phyloP scores from a whole-genome alignment of 2,888 invertebrate genomes.

The Leucoptera coffeella region DNA sequence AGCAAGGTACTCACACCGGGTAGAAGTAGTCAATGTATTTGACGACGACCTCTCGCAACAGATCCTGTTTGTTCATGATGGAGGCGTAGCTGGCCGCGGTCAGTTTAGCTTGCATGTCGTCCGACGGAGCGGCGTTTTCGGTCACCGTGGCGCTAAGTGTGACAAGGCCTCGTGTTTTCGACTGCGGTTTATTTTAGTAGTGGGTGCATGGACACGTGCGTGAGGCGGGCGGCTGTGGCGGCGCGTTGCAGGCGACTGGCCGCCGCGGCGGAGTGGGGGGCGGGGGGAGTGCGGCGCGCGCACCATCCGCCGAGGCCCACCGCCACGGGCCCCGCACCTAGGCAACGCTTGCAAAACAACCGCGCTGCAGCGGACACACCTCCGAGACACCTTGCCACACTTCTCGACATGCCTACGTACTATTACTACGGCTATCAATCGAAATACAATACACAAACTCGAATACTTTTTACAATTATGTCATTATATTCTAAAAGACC shows the following conservation, averaged over 20 bases:
- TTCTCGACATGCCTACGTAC: no score
- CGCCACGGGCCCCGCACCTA: conserved; percentile 21
- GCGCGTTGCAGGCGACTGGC: conserved; percentile 50
- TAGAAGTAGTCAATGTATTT: conserved; percentile 68
- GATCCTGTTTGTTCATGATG: conserved; percentile 61
- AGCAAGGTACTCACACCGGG: conserved; percentile 63
- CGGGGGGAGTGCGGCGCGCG: conserved; percentile 36
- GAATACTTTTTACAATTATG: no score
- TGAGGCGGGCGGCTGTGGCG: conserved; percentile 37
- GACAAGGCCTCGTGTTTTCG: conserved; percentile 1
- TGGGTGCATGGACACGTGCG: no score
- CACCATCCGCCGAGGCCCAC: conserved; percentile 37
- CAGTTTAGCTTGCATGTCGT: conserved; percentile 50
- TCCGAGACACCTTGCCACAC: no score
- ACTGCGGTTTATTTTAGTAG: no score
- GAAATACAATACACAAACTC: no score
- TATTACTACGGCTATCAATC: no score
- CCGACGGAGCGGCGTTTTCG: conserved; percentile 12
- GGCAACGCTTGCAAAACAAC: no score
- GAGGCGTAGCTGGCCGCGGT: conserved; percentile 59
- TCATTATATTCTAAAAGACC: no score
- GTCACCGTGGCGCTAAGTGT: no score
- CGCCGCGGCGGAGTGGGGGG: conserved; percentile 25
- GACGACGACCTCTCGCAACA: conserved; percentile 62
- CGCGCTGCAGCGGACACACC: no score